Conservation (phyloP, 2,113 vertebrate genomes). For the Sinocyclocheilus grahami region DNA sequence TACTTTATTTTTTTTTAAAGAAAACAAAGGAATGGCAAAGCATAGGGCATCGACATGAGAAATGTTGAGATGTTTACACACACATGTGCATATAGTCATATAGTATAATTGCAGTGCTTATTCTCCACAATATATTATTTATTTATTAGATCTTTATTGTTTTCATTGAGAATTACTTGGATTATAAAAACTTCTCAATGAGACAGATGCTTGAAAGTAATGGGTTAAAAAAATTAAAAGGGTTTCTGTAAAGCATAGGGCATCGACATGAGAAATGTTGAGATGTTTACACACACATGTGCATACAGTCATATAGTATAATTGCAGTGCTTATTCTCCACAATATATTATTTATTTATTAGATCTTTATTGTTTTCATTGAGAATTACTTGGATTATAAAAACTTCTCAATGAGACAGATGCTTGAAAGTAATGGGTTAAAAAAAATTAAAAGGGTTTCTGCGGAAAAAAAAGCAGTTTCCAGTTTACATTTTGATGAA, state of each 20-base stretch:
- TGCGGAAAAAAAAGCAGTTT: not conserved
- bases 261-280: not conserved
- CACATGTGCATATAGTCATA: not conserved
- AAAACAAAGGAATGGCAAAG: not conserved
- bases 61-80: not conserved
- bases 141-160: not conserved
- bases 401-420: not conserved
- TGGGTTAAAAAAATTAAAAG: not conserved
- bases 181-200: not conserved
- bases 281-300: not conserved
- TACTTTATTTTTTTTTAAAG: not conserved
- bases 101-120: not conserved
- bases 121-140: not conserved
- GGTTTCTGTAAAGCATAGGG: not conserved
- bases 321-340: not conserved
- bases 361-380: not conserved
- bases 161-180: not conserved
- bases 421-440: not conserved
- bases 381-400: not conserved
- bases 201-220: not conserved
- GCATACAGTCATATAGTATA: not conserved
- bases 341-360: not conserved
- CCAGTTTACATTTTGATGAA: not conserved
- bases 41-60: not conserved
- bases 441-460: not conserved